Conservation (phyloP, 2,113 vertebrate genomes). For the Circaetus cinerascens region DNA sequence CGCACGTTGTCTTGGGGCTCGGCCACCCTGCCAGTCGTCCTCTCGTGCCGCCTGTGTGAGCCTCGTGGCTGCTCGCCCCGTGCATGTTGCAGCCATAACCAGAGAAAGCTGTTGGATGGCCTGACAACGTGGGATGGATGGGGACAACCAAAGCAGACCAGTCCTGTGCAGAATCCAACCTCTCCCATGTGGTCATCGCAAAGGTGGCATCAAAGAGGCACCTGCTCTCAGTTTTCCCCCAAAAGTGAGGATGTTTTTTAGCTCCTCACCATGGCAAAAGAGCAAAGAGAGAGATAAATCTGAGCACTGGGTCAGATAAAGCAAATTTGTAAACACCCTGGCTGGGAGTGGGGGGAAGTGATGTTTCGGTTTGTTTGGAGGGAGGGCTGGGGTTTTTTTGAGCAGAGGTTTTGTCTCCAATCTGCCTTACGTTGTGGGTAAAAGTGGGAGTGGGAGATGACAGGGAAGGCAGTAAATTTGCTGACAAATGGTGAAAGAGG, state of each 20-base stretch:
- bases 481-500: background rate
- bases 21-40: background rate
- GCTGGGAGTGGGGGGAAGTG: accelerated
- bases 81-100: background rate
- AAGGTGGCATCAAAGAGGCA: background rate
- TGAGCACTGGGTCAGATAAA: background rate
- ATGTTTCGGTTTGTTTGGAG: background rate
- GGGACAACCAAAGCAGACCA: background rate
- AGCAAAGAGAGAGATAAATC: background rate
- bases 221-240: background rate
- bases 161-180: background rate
- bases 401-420: background rate
- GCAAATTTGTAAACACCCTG: background rate
- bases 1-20: background rate
- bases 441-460: background rate
- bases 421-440: background rate
- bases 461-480: background rate
- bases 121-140: accelerated
- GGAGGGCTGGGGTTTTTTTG: background rate
- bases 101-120: background rate
- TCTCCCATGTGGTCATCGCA: background rate
- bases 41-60: background rate
- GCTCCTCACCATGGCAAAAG: background rate
- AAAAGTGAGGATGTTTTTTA: background rate
- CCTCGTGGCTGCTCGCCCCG: accelerated